A percentile compares a stretch with the other conserved stretches of the same genome.
phyloP scores from a whole-genome alignment of 2,113 vertebrate genomes.

The Arothron firmamentum region DNA sequence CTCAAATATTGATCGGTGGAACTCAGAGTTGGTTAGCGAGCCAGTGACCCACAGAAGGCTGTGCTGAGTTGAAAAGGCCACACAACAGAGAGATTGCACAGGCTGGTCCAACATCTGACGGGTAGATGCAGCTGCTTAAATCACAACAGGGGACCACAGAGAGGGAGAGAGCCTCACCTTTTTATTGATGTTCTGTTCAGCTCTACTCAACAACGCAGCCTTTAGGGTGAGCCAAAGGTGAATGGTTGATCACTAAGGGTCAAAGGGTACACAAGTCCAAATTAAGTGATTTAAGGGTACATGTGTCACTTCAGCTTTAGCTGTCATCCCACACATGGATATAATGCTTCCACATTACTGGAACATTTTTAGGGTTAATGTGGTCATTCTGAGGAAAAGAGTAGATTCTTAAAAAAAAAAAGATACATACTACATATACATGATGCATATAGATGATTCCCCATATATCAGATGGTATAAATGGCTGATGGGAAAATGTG shows the following conservation, averaged over 20 bases:
- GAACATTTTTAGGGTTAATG: too few relatives aligned
- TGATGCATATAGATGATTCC: too few relatives aligned
- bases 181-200: conserved; percentile 39
- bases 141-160: conserved; percentile 24
- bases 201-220: conserved; percentile 21
- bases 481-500: too few relatives aligned
- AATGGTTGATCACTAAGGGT: conserved; percentile 33
- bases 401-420: too few relatives aligned
- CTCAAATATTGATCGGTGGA: conserved; percentile 73
- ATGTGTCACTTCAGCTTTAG: background rate
- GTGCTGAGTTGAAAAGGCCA: conserved; percentile 41
- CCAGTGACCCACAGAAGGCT: conserved; percentile 20
- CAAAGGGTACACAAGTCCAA: conserved; percentile 4
- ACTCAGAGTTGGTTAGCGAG: conserved; percentile 49
- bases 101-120: conserved; percentile 26
- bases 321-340: too few relatives aligned
- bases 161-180: conserved; percentile 32
- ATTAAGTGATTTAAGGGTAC: too few relatives aligned
- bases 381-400: too few relatives aligned
- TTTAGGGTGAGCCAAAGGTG: conserved; percentile 19
- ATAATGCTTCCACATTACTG: too few relatives aligned
- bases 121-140: conserved; percentile 33
- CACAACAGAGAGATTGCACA: conserved; percentile 26
- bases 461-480: too few relatives aligned
- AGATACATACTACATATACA: too few relatives aligned